Percentiles rank a stretch among this genome's conserved stretches.
Conservation (phyloP, 2,888 invertebrate species). For the Temnothorax ravouxi region DNA sequence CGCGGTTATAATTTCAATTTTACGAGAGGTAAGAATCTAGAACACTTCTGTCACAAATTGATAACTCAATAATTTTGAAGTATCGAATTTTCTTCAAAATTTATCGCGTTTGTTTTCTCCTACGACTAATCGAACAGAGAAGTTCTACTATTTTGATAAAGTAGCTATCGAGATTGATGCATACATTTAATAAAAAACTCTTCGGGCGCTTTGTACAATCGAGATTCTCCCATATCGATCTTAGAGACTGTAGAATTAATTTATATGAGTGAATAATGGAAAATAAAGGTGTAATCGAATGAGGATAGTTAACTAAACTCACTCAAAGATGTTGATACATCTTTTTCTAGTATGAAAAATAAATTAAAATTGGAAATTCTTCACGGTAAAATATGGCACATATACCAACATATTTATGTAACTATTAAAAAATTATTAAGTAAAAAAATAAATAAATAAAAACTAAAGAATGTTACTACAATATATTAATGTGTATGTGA, state of each 20-base stretch:
- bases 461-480: background rate
- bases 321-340: conserved; percentile 73
- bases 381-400: background rate
- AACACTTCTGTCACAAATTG: background rate
- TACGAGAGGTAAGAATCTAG: background rate
- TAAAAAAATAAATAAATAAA: background rate
- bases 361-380: background rate
- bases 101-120: background rate
- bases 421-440: background rate
- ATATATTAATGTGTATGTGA: background rate
- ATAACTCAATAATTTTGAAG: background rate
- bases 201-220: conserved; percentile 62
- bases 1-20: background rate
- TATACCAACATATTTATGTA: background rate
- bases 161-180: background rate
- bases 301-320: conserved; percentile 54
- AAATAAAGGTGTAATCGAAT: conserved; percentile 9
- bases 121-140: conserved; percentile 16
- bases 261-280: conserved; percentile 6
- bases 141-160: conserved; percentile 14
- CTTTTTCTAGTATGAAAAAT: conserved; percentile 72
- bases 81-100: background rate
- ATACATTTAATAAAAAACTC: conserved; percentile 59
- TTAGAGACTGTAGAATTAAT: conserved; percentile 67
- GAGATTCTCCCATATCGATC: conserved; percentile 70